A percentile compares a stretch with the other conserved stretches of the same genome.
phyloP scores from a whole-genome alignment of 2,888 invertebrate species.

The Oscheius sp. region DNA sequence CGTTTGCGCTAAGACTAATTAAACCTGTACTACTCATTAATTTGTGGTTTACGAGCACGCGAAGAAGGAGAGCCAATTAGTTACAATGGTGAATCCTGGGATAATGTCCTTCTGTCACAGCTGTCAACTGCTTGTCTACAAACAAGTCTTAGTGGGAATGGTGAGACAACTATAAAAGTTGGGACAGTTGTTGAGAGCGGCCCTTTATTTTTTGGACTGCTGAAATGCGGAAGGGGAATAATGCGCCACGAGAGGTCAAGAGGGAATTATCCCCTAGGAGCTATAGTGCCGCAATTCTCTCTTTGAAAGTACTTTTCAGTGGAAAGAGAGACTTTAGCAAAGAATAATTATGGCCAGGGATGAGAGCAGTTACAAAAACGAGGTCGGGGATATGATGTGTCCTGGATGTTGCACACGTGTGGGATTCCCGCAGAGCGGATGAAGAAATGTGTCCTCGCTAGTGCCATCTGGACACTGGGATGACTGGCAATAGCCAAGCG shows the following conservation, averaged over 20 bases:
- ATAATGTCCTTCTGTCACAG: conserved; percentile 12
- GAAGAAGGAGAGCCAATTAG: background rate
- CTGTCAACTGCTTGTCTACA: background rate
- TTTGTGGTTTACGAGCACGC: conserved; percentile 23
- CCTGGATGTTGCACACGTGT: background rate
- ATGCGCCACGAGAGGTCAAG: conserved; percentile 11
- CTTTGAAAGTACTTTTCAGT: too few species aligned
- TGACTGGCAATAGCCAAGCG: background rate
- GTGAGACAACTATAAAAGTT: conserved; percentile 23
- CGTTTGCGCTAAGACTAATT: conserved; percentile 6
- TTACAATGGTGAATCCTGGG: background rate
- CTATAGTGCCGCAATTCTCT: too few species aligned
- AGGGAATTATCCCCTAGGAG: background rate
- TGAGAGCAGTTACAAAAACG: too few species aligned
- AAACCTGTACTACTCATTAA: conserved; percentile 22
- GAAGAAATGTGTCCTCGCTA: conserved; percentile 19
- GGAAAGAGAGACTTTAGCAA: too few species aligned
- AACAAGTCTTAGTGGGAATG: conserved; percentile 4
- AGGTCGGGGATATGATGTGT: too few species aligned
- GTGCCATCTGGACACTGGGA: conserved; percentile 16
- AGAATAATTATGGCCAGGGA: too few species aligned
- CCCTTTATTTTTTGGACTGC: background rate
- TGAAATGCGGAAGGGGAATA: background rate
- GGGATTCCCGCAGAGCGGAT: conserved; percentile 6
- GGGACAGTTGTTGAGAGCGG: conserved; percentile 5